A percentile compares a stretch with the other conserved stretches of the same genome.
Evolutionary conservation across 2,797 vertebrate genomes (phyloP).

Genomic region (Amazonetta brasiliensis): DNA sequence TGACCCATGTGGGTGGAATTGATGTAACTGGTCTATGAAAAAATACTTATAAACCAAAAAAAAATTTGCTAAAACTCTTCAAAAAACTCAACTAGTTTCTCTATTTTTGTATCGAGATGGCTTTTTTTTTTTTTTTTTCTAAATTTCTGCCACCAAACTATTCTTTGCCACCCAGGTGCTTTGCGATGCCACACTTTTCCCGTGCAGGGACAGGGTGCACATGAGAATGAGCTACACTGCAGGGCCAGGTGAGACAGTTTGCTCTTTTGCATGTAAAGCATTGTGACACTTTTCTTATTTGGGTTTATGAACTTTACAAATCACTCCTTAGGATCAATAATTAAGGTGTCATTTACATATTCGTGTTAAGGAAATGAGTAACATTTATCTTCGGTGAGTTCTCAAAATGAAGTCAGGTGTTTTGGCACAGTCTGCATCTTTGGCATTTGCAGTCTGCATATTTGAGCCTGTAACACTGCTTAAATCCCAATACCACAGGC

Average conservation of each 20-base stretch:
- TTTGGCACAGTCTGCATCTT: not conserved
- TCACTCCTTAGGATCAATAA: constrained; percentile 60
- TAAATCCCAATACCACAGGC: not conserved
- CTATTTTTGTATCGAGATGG: fast-evolving
- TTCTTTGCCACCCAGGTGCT: not conserved
- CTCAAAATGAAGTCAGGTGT: not conserved
- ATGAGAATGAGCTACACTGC: not conserved
- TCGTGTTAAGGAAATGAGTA: constrained; percentile 36
- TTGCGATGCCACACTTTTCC: not conserved
- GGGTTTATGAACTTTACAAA: constrained; percentile 58
- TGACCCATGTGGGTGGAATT: not conserved
- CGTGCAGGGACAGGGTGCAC: fast-evolving
- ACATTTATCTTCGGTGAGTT: constrained; percentile 18
- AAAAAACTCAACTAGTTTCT: not conserved
- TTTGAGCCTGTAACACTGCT: not conserved
- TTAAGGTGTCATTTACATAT: constrained; percentile 53
- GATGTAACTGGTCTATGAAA: not conserved
- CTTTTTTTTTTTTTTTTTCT: not conserved
- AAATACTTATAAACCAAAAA: not conserved
- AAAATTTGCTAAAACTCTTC: not conserved
- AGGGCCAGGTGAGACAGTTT: not conserved
- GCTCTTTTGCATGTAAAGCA: not conserved
- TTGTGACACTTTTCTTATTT: not conserved
- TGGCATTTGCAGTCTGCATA: not conserved
- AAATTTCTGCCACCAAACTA: not conserved